Evolutionary conservation across 2,113 vertebrate species (phyloP), one percentile per base, ranked within the genome.

Genomic region (Todiramphus chloris): DNA sequence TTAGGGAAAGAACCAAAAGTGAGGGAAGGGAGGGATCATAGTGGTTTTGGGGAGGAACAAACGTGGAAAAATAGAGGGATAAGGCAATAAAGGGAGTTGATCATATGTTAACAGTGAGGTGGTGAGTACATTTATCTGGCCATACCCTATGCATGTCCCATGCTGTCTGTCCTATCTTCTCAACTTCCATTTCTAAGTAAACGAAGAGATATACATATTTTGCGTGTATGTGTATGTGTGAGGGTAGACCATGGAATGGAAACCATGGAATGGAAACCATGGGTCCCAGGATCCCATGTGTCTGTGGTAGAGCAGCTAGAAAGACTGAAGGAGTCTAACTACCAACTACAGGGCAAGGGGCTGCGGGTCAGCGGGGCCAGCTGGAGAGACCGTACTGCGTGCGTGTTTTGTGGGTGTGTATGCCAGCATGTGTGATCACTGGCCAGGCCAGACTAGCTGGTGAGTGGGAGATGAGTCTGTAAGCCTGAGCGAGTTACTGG

Each of bases 341-440:
- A n/a, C 16, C 41, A 4, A 24, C 27, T 48, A 24, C 4, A 6
- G 33, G 19, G 5, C 39, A 41, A 39, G 28, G 30, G 3, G 4
- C 27, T 1, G 0, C 50, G n/a, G 24, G 3, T n/a, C 31, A 33
- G 27, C 13, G 16, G 27, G 15, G 31, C 24, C 69, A 64, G 15
- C 48, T 88, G 50, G 50, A 72, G 59, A 39, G 28, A 21, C 50
- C 37, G 25, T 31, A 6, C 17, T 25, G 23, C 33, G 5, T 7
- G 1, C 2, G 2, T 48, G 2, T 58, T 77, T 58, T 53, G 18
- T 46, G 56, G 3, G 30, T 35, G 20, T 50, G 13, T n/a, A 13
- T 69, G 18, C 31, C 30, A 24, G n/a, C 13, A 2, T 2, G 3
- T 64, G 30, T 75, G 46, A 24, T 33, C 31, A 7, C 37, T 31